Evolutionary conservation across 2,113 vertebrate genomes (phyloP).

Genomic region (Coryphaenoides rupestris): DNA sequence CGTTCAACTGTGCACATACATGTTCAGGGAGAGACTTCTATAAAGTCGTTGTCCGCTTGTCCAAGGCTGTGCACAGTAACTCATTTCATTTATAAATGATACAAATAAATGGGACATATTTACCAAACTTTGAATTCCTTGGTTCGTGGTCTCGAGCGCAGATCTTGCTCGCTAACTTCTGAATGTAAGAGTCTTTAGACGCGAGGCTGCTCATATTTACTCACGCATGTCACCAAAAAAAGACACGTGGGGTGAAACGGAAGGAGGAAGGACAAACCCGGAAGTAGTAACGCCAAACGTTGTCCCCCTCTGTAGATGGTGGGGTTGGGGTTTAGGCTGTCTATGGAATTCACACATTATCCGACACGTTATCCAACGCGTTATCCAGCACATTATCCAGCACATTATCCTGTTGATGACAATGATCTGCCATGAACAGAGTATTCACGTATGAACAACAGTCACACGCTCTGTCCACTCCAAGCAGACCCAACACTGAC

Average conservation of each 20-base stretch:
- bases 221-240: constrained; percentile 6
- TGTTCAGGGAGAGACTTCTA: too few species aligned
- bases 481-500: constrained; percentile 34
- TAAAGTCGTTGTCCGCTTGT: too few species aligned
- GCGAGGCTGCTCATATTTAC: constrained; percentile 73
- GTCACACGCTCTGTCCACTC: constrained; percentile 36
- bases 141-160: constrained; percentile 64
- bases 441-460: too few species aligned
- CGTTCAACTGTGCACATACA: too few species aligned
- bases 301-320: constrained; percentile 50
- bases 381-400: not conserved
- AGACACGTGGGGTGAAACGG: not conserved
- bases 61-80: too few species aligned
- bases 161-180: constrained; percentile 78
- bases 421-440: constrained; percentile 35
- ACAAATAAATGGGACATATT: constrained; percentile 25
- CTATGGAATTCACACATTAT: too few species aligned
- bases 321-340: too few species aligned
- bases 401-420: too few species aligned
- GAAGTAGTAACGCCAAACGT: constrained; percentile 62
- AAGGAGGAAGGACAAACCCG: constrained; percentile 24
- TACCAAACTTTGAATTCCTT: constrained; percentile 76
- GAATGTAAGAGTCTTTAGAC: constrained; percentile 85
- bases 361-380: too few species aligned
- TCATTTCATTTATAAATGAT: too few species aligned